Evolutionary conservation across 2,797 vertebrate genomes (phyloP).

Genomic region (Neoniphon sammara): DNA sequence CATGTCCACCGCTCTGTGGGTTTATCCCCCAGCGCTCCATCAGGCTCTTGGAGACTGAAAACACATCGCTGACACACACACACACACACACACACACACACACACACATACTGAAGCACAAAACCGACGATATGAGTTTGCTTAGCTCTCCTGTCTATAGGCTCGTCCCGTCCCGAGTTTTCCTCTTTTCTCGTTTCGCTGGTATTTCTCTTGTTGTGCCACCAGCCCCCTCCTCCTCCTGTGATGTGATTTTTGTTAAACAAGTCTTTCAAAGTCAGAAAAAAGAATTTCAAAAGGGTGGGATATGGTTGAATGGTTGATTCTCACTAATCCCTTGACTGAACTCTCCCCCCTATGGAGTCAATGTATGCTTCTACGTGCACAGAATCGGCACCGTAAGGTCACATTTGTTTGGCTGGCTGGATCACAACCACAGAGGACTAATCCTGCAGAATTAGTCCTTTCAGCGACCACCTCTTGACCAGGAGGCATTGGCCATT

Average conservation of each 20-base stretch:
- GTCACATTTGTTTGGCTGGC: constrained; percentile 73
- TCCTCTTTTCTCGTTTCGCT: constrained; percentile 31
- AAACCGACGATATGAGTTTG: constrained; percentile 58
- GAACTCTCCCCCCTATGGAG: constrained; percentile 63
- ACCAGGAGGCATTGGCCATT: constrained; percentile 76
- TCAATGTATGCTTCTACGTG: constrained; percentile 65
- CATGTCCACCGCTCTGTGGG: constrained; percentile 47
- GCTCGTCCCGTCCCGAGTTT: constrained; percentile 39
- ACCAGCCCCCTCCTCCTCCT: constrained; percentile 38
- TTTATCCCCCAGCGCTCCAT: constrained; percentile 35
- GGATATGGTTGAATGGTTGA: constrained; percentile 56
- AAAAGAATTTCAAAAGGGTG: constrained; percentile 58
- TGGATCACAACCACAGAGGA: constrained; percentile 67
- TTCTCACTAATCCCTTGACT: constrained; percentile 71
- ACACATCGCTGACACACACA: constrained; percentile 28
- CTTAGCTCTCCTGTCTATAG: constrained; percentile 58
- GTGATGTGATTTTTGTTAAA: constrained; percentile 71
- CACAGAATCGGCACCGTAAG: constrained; percentile 69
- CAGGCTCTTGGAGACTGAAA: constrained; percentile 50
- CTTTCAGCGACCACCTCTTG: constrained; percentile 76
- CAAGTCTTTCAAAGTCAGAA: constrained; percentile 70
- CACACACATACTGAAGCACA: constrained; percentile 23
- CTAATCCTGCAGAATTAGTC: constrained; percentile 80
- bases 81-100: no score
- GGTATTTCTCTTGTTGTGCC: constrained; percentile 49